Evolutionary conservation across 2,113 vertebrate genomes (phyloP), one percentile per base, ranked within the genome.

Genomic region (Oreochromis niloticus): DNA sequence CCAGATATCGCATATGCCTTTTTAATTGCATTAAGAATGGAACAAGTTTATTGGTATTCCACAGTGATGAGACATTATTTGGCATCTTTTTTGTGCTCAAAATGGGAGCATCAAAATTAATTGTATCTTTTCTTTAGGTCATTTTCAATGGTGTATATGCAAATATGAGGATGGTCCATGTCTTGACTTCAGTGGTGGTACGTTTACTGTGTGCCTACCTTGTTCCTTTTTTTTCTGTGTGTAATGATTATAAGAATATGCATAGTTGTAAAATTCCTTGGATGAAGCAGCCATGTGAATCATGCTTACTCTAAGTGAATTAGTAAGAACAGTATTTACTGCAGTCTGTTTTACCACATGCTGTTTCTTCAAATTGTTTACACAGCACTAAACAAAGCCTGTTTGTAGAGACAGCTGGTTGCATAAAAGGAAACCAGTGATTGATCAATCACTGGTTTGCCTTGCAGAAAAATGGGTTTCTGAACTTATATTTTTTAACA

Each of bases 101-200:
- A 56, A 57, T 6, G 4, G 11, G 9, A 90, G 41, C 24, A 61
- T 61, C 13, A 54, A 5, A 59, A 3, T 82, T 85, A 83, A 91
- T 27, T 71, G 88, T 92, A 79, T 92, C 88, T 88, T 57, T 90
- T 88, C 96, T 97, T 78, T 94, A 99, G 99, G 97, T 99, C 94
- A 96, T 98, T 93, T 99, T 98, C 89, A 98, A 98, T 96, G 99
- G 99, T 90, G 98, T 99, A 95, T 99, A 99, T 97, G 98, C 98
- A 97, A 99, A 99, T 94, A 98, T 98, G 98, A 97, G 98, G 96
- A 99, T 99, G 99, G 99, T 99, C 96, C 98, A 99, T 94, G 97
- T 99, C 92, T 97, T 99, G 93, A 99, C 99, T 78, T 99, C 99
- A 91, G 98, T 99, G 94, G 99, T 99, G 96, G 99, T 99, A 97